Evolutionary conservation across 2,113 vertebrate genomes (phyloP), one percentile per base, ranked within the genome.

Genomic region (Mellivora capensis): DNA sequence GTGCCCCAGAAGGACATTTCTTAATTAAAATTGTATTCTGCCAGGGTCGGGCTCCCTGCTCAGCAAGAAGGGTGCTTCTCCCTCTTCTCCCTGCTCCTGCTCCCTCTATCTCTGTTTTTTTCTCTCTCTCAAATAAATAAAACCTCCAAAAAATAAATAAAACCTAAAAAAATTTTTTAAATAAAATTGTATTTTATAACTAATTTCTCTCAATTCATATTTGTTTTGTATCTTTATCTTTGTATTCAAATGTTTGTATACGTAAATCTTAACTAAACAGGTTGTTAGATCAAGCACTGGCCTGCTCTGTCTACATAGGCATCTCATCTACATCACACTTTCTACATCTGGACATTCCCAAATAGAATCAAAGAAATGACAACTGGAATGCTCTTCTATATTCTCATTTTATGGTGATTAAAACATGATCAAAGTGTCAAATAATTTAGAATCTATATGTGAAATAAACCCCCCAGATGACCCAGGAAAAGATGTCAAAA

Each of bases 391-490:
- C n/a, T 64, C 10, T 64, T 86, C 31, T 37, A 80, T 47, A 57
- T 88, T 95, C 84, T 94, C 81, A 39, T 54, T 80, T 94, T 64
- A 80, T 49, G 4, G 47, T 77, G 31, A 91, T 82, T 42, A 93
- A 47, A 62, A 72, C 31, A 94, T 34, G 31, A 83, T 0, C 95
- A 27, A 94, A 80, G 21, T 71, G 25, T 31, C 31, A 90, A 94
- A 77, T 87, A 88, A 93, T 57, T 86, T 21, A 94, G 67, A 94
- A 84, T 95, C 62, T 85, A 11, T 18, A 69, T 81, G 20, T 90
- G 69, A 57, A 49, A 88, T n/a, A 97, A 84, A 81, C 62, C 21
- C 74, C 47, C 90, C 15, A 89, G 88, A 71, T 69, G 52, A 69
- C 20, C 42, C n/a, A 89, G 14, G 37, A 93, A 84, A 90, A 91